Evolutionary conservation across 2,797 vertebrate genomes (phyloP).

Genomic region (Sebastes reedi): DNA sequence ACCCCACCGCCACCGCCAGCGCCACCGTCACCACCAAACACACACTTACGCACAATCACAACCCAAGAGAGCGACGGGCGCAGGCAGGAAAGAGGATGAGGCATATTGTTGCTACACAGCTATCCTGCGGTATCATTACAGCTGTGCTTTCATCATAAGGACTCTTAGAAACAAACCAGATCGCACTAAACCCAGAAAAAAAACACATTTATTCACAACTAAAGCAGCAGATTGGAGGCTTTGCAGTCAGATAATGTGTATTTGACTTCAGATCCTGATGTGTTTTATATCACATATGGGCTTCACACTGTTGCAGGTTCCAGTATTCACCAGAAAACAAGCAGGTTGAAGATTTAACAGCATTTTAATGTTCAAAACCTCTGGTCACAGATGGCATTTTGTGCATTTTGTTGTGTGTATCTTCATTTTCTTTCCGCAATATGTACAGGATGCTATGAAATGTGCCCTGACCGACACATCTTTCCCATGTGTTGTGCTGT

Average conservation of each 20-base stretch:
- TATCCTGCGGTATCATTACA: neutral
- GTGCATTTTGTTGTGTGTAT: neutral
- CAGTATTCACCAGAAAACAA: neutral
- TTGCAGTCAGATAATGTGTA: constrained; percentile 7
- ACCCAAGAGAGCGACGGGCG: constrained; percentile 2
- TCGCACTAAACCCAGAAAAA: neutral
- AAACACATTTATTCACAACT: constrained; percentile 8
- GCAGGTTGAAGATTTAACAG: neutral
- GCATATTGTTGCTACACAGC: constrained; percentile 36
- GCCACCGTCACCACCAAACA: constrained; percentile 25
- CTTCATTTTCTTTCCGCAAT: constrained; percentile 1
- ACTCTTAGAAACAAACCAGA: constrained; percentile 40
- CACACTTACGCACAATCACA: constrained; percentile 20
- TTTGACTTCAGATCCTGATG: constrained; percentile 25
- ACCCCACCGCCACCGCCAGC: constrained; percentile 17
- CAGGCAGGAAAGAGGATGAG: constrained; percentile 41
- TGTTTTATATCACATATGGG: neutral
- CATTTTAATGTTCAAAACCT: constrained; percentile 13
- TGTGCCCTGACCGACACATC: neutral
- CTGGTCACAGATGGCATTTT: constrained; percentile 29
- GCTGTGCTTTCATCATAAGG: constrained; percentile 35
- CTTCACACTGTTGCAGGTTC: constrained; percentile 11
- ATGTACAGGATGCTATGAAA: neutral
- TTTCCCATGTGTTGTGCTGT: constrained; percentile 16
- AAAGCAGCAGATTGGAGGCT: constrained; percentile 26